phyloP scores from a whole-genome alignment of 2,888 invertebrate genomes.

The Drosophila hamatofila region DNA sequence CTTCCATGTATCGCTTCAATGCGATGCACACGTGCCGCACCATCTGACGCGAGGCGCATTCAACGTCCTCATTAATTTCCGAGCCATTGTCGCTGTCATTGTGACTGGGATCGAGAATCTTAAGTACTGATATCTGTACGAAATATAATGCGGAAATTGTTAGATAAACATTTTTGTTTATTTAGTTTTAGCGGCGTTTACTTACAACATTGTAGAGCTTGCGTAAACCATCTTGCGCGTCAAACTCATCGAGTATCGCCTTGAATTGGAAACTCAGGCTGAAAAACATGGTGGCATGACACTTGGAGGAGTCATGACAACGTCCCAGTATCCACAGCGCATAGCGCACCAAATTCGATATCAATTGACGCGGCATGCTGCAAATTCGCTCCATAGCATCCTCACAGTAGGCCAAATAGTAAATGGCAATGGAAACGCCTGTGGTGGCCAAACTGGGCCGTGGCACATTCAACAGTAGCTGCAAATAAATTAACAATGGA shows the following conservation, averaged over 20 bases:
- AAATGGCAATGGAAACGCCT: slow-evolving; percentile 96
- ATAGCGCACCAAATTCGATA: slow-evolving; percentile 93
- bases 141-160: background rate
- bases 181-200: background rate
- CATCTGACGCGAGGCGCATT: slow-evolving; percentile 95
- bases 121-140: slow-evolving; percentile 91
- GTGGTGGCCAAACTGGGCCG: slow-evolving; percentile 98
- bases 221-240: slow-evolving; percentile 95
- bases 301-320: slow-evolving; percentile 98
- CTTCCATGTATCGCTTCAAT: slow-evolving; percentile 95
- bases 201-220: slow-evolving; percentile 94
- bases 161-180: background rate
- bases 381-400: slow-evolving; percentile 99
- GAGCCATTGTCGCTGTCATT: slow-evolving; percentile 87
- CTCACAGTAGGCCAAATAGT: slow-evolving; percentile 98
- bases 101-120: slow-evolving; percentile 90
- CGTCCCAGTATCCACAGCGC: slow-evolving; percentile 98
- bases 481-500: slow-evolving; percentile 49
- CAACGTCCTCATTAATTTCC: slow-evolving; percentile 92
- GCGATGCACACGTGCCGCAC: slow-evolving; percentile 96
- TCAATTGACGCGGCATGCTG: slow-evolving; percentile 91
- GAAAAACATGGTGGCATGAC: slow-evolving; percentile 99
- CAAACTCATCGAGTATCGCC: slow-evolving; percentile 97
- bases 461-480: slow-evolving; percentile 94
- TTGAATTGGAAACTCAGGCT: slow-evolving; percentile 97